These are phyloP conservation scores for Mystacornis crossleyi DNA, from an alignment of 2,113 vertebrate species.

Conservation along the genomic window DNA sequence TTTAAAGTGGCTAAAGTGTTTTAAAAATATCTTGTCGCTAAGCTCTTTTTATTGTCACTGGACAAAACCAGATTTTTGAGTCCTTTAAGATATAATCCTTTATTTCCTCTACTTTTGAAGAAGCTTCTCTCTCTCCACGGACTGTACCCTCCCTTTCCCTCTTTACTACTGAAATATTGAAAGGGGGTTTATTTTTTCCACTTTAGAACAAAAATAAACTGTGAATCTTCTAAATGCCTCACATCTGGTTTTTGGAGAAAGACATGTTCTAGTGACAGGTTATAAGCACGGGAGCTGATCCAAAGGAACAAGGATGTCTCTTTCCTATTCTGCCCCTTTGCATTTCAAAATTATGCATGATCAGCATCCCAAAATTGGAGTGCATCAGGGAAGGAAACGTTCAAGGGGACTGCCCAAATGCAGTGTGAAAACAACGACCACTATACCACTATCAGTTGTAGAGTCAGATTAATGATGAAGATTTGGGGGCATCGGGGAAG, in stretches of 20 bases:
- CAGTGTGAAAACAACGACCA: background rate
- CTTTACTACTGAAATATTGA: background rate
- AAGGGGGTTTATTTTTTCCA: background rate
- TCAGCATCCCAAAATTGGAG: background rate
- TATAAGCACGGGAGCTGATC: background rate
- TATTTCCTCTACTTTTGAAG: background rate
- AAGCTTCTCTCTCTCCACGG: background rate
- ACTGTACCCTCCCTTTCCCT: background rate
- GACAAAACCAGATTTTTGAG: background rate
- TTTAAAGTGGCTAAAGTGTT: background rate
- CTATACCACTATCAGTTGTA: rapidly evolving
- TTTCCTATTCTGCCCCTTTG: background rate
- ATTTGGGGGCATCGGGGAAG: background rate
- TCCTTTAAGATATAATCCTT: background rate
- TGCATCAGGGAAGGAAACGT: background rate
- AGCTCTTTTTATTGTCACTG: background rate
- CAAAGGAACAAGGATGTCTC: background rate
- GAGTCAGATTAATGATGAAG: background rate
- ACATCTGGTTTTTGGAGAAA: background rate
- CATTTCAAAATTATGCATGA: background rate
- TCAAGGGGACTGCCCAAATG: background rate
- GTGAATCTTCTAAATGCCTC: background rate
- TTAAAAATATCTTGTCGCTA: background rate
- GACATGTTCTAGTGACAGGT: background rate
- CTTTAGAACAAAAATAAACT: background rate